These are phyloP conservation scores for Choloepus didactylus DNA, from an alignment of 2,797 vertebrate genomes.

Conservation along the genomic window DNA sequence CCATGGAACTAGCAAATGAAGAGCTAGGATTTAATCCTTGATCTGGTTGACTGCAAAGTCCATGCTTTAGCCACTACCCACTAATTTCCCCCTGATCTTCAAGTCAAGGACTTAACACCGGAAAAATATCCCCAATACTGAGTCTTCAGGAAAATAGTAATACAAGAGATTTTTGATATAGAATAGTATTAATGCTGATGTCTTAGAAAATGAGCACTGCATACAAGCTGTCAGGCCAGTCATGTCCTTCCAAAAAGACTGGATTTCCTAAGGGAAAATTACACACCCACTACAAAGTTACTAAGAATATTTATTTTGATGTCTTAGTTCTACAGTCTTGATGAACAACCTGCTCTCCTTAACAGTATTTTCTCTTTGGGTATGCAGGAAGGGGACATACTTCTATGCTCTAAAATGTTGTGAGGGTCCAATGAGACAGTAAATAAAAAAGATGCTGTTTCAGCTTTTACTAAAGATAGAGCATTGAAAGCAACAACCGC, in stretches of 20 bases:
- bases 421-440: too few species aligned
- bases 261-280: neutral
- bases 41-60: neutral
- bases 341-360: neutral
- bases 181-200: neutral
- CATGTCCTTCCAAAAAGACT: neutral
- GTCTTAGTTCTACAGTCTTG: neutral
- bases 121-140: neutral
- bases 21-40: neutral
- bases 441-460: neutral
- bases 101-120: neutral
- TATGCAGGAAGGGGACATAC: neutral
- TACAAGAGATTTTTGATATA: neutral
- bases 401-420: neutral
- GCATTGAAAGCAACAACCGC: neutral
- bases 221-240: neutral
- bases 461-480: neutral
- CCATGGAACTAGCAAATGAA: neutral
- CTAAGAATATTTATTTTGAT: neutral
- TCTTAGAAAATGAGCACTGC: neutral
- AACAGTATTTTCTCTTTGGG: neutral
- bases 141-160: neutral
- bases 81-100: neutral
- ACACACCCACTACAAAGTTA: neutral
- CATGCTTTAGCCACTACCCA: neutral